Percentiles rank a stretch among this genome's conserved stretches.
Evolutionary conservation across 2,797 vertebrate genomes (phyloP).

Genomic region (Crax fasciolata): DNA sequence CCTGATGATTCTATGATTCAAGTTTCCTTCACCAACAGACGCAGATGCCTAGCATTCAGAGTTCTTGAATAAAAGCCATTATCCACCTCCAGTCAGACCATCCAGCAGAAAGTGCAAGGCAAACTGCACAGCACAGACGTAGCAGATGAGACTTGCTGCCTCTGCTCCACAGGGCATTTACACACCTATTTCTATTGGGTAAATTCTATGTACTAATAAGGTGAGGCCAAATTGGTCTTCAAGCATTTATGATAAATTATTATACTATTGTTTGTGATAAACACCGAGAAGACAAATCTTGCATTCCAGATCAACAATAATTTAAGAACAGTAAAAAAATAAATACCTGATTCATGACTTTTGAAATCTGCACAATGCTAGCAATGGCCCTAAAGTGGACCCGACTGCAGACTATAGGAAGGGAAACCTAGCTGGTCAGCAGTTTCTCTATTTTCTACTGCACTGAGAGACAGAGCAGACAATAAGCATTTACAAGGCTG

Average conservation of each 20-base stretch:
- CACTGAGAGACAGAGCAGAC: not conserved
- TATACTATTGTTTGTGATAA: not conserved
- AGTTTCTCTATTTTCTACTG: not conserved
- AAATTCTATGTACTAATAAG: not conserved
- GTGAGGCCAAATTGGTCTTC: not conserved
- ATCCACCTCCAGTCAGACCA: not conserved
- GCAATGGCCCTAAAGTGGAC: not conserved
- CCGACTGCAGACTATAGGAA: not conserved
- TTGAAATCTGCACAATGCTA: not conserved
- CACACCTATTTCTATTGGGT: not conserved
- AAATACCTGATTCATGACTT: not conserved
- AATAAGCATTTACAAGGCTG: not conserved
- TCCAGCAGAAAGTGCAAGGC: not conserved
- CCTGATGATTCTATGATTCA: too few relatives aligned
- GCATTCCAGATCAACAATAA: not conserved
- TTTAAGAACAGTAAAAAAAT: not conserved
- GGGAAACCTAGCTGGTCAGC: not conserved
- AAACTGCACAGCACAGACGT: not conserved
- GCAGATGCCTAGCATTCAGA: not conserved
- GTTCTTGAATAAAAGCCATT: slow-evolving; percentile 38
- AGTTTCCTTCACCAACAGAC: not conserved
- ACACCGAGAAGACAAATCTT: not conserved
- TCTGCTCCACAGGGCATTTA: not conserved
- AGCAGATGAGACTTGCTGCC: not conserved
- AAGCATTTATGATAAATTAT: not conserved